These are phyloP conservation scores for Notothenia rossii DNA, from an alignment of 2,113 vertebrate species.

Conservation along the genomic window DNA sequence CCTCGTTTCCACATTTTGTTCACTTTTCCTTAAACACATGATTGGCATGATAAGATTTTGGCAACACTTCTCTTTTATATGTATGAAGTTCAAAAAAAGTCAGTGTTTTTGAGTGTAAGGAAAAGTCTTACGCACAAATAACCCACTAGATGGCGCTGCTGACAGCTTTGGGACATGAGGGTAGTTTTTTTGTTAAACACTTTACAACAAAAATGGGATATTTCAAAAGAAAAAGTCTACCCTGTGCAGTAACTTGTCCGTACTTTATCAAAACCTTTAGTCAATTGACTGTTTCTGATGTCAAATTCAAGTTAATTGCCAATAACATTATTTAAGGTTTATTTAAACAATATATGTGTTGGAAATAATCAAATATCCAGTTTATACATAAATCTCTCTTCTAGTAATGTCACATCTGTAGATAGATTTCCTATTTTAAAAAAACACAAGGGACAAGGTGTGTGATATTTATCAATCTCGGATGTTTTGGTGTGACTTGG, in stretches of 20 bases:
- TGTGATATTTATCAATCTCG: no score
- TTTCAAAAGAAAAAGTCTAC: background rate
- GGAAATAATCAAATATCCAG: background rate
- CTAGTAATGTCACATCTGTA: background rate
- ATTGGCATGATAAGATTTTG: slow-evolving; percentile 62
- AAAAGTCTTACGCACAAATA: background rate
- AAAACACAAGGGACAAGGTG: background rate
- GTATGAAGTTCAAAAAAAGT: background rate
- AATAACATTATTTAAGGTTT: background rate
- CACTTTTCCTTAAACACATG: slow-evolving; percentile 67
- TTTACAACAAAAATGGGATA: background rate
- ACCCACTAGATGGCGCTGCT: slow-evolving; percentile 55
- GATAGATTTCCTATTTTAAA: background rate
- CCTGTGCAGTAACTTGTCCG: background rate
- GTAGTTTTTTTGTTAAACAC: background rate
- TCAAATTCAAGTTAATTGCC: background rate
- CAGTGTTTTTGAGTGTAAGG: slow-evolving; percentile 10
- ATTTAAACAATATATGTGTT: background rate
- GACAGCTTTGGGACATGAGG: background rate
- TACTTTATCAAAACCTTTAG: background rate
- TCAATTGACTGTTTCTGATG: background rate
- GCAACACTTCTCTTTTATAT: slow-evolving; percentile 30
- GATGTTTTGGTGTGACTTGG: no score
- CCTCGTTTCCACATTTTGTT: slow-evolving; percentile 77
- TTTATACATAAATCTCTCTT: background rate